Percentiles rank a stretch among this genome's conserved stretches.
These are phyloP conservation scores for Chaetoderma sp. DNA, from an alignment of 2,888 invertebrate species.

Conservation along the genomic window DNA sequence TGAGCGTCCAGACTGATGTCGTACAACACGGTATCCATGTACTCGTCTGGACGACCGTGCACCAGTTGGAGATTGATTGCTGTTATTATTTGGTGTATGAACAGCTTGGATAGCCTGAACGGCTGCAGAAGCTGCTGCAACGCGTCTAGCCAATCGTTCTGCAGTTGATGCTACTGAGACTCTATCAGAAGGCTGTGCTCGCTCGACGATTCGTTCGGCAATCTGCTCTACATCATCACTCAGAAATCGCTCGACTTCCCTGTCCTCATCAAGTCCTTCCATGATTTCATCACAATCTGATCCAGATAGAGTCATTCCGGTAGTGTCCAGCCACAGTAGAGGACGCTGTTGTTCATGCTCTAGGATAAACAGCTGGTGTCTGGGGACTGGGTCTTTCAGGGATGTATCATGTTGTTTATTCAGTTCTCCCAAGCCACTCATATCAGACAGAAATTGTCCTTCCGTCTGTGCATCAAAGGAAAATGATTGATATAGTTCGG, in stretches of 20 bases:
- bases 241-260: not conserved
- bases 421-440: slow-evolving; percentile 59
- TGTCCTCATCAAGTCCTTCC: not conserved
- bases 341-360: slow-evolving; percentile 39
- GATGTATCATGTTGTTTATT: slow-evolving; percentile 41
- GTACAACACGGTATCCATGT: slow-evolving; percentile 38
- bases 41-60: slow-evolving; percentile 36
- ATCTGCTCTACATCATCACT: not conserved
- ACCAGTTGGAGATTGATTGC: slow-evolving; percentile 21
- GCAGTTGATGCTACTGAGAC: not conserved
- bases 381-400: slow-evolving; percentile 49
- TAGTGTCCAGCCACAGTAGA: too few species aligned
- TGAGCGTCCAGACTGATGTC: slow-evolving; percentile 32
- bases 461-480: slow-evolving; percentile 55
- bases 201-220: not conserved
- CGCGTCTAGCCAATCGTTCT: slow-evolving; percentile 1
- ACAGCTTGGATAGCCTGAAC: slow-evolving; percentile 3
- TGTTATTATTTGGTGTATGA: too few species aligned
- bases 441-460: slow-evolving; percentile 51
- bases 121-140: slow-evolving; percentile 2
- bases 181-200: not conserved
- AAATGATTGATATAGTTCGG: slow-evolving; percentile 49
- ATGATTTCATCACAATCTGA: not conserved
- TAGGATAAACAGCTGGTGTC: slow-evolving; percentile 48
- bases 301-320: too few species aligned